Percentiles rank a stretch among this genome's conserved stretches.
Evolutionary conservation across 2,888 invertebrate species (phyloP).

Genomic region (Agrotis puta): DNA sequence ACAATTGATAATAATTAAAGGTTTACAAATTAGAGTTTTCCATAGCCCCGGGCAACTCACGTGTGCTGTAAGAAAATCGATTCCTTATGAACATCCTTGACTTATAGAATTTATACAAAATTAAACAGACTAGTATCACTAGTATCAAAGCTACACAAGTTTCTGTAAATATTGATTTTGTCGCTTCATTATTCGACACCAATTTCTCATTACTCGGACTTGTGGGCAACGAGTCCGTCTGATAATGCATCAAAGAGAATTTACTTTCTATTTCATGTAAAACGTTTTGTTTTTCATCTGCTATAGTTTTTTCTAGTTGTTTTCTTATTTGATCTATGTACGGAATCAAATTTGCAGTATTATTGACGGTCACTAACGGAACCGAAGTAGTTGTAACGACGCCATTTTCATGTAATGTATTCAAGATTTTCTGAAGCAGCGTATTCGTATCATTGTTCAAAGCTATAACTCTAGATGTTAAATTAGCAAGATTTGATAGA

Average conservation of each 20-base stretch:
- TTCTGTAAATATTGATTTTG: conserved; percentile 66
- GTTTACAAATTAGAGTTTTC: conserved; percentile 71
- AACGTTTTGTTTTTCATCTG: conserved; percentile 66
- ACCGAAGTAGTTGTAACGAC: conserved; percentile 1
- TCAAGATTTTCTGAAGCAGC: conserved; percentile 46
- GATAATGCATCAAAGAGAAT: conserved; percentile 50
- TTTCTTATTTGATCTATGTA: conserved; percentile 68
- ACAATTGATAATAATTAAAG: not conserved
- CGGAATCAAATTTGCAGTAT: conserved; percentile 61
- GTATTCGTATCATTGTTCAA: conserved; percentile 52
- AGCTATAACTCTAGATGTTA: conserved; percentile 39
- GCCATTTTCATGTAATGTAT: conserved; percentile 33
- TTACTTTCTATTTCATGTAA: conserved; percentile 67
- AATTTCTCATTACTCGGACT: conserved; percentile 63
- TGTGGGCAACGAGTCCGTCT: conserved; percentile 26
- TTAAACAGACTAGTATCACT: conserved; percentile 69
- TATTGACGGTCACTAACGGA: conserved; percentile 51
- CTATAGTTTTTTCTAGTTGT: conserved; percentile 65
- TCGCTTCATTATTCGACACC: conserved; percentile 39
- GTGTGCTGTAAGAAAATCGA: conserved; percentile 70
- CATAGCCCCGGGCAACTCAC: conserved; percentile 71
- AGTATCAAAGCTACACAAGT: conserved; percentile 72
- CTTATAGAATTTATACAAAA: conserved; percentile 72
- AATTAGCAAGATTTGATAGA: conserved; percentile 54
- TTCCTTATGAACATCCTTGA: conserved; percentile 66